Base-by-base conservation (phyloP, 2,888 invertebrate species). In the Cataglyphis albicans region DNA sequence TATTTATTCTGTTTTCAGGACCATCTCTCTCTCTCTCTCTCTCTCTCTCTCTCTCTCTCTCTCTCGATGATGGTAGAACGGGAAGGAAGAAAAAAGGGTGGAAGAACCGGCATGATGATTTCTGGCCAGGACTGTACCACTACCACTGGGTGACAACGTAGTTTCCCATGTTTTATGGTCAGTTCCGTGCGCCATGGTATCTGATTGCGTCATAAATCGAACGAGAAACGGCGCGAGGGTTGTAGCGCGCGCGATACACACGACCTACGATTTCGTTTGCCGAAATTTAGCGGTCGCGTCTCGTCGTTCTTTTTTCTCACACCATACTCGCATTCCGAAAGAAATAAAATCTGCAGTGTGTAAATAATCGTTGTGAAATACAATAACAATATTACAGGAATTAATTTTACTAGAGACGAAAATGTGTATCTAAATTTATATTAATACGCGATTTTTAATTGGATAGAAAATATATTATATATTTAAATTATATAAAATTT, bases 201-300 rank as follows among this genome's bases (percentile, higher is more conserved):
- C 93, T 92, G 93, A 93, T 93, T 93, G 93, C 93, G 91, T 92
- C 93, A 93, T 93, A 93, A 93, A 93, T 93, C 92, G 93, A 93
- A 91, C 88, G 90, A 88, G 90, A 81, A 90, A 84, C 89, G 86
- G 85, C 76, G 85, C 86, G 90, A 87, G 88, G 89, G 90, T 88
- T 86, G 84, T 59, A 32, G 74, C 78, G 59, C 32, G 57, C 73
- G 85, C 90, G 90, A 90, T 90, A 87, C 91, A 87, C 91, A 90
- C 89, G 85, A 87, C 87, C 90, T 89, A 89, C 89, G 91, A 88
- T 90, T 91, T 88, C 91, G 87, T 86, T 91, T 84, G 88, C 87
- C 88, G 87, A 90, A 90, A 90, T 90, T 90, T 91, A 90, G 91
- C 91, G 91, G 86, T 87, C 84, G 88, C 70, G 82, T 78, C 82